Percentiles rank a stretch among this genome's conserved stretches.
Evolutionary conservation across 37 sponge, comb jelly and placozoan species (phyloP).

Genomic region (Mnemiopsis leidyi): DNA sequence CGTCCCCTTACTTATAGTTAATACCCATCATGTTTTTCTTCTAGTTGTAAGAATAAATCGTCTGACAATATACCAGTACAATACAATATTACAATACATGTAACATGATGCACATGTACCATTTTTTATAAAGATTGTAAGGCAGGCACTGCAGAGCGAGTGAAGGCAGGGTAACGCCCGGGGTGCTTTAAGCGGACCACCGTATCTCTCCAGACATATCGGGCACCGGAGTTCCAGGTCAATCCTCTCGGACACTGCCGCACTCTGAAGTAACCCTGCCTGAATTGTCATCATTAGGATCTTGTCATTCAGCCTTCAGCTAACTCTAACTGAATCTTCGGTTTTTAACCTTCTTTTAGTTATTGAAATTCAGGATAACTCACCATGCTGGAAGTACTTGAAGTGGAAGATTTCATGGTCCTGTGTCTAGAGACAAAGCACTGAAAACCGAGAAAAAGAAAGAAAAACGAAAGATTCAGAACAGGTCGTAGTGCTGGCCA

Average conservation of each 20-base stretch:
- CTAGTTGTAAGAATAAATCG: background rate
- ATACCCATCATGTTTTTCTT: background rate
- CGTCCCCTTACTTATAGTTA: background rate
- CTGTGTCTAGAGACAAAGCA: background rate
- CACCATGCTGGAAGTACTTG: background rate
- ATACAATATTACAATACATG: no score
- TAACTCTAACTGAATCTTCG: no score
- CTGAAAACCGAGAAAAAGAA: background rate
- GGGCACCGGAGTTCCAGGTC: conserved; percentile 47
- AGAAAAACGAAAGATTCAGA: background rate
- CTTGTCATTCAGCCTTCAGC: no score
- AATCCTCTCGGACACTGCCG: conserved; percentile 35
- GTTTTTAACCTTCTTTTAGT: no score
- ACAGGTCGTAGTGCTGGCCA: background rate
- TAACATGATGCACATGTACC: background rate
- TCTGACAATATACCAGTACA: no score
- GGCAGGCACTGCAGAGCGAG: conserved; percentile 33
- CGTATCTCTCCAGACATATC: conserved; percentile 47
- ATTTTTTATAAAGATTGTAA: conserved; percentile 57
- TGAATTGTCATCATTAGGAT: background rate
- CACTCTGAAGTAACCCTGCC: background rate
- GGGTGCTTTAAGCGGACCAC: conserved; percentile 23
- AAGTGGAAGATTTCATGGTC: background rate
- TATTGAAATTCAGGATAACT: background rate
- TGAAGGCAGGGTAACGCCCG: conserved; percentile 57